These are phyloP conservation scores for Pterois miles DNA, from an alignment of 2,797 vertebrate species.

Conservation along the genomic window DNA sequence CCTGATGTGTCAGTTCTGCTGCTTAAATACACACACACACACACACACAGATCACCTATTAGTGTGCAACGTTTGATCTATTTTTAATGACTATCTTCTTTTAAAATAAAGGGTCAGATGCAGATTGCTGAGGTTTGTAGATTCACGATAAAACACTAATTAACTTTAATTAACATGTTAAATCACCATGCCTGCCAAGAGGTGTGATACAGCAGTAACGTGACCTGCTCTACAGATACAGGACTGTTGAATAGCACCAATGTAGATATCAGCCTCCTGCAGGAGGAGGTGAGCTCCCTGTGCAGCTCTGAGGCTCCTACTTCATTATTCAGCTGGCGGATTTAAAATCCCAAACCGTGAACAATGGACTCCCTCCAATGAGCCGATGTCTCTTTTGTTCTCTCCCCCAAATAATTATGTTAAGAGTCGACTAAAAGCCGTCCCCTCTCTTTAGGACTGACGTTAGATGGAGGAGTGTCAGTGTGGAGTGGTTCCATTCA, in stretches of 20 bases:
- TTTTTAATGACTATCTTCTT: conserved; percentile 33
- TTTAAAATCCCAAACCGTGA: conserved; percentile 58
- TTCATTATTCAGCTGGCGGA: conserved; percentile 63
- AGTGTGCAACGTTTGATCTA: conserved; percentile 29
- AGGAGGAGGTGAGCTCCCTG: conserved; percentile 14
- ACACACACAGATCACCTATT: conserved; percentile 1
- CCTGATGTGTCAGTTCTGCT: conserved; percentile 10
- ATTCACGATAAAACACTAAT: conserved; percentile 5
- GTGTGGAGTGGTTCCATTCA: conserved; percentile 34
- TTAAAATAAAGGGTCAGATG: conserved; percentile 21
- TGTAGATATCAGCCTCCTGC: conserved; percentile 3
- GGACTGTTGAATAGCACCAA: not conserved
- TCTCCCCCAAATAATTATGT: conserved; percentile 61
- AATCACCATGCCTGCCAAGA: not conserved
- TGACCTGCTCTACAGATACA: not conserved
- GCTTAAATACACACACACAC: not conserved
- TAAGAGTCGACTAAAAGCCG: conserved; percentile 58
- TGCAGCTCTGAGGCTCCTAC: conserved; percentile 29
- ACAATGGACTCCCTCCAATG: conserved; percentile 55
- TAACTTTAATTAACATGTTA: not conserved
- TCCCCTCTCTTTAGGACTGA: conserved; percentile 28
- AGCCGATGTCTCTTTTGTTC: conserved; percentile 63
- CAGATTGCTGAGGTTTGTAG: not conserved
- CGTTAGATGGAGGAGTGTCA: conserved; percentile 29
- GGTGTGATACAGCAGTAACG: not conserved